phyloP scores from a whole-genome alignment of 2,113 vertebrate genomes.

The Circaetus gallicus region DNA sequence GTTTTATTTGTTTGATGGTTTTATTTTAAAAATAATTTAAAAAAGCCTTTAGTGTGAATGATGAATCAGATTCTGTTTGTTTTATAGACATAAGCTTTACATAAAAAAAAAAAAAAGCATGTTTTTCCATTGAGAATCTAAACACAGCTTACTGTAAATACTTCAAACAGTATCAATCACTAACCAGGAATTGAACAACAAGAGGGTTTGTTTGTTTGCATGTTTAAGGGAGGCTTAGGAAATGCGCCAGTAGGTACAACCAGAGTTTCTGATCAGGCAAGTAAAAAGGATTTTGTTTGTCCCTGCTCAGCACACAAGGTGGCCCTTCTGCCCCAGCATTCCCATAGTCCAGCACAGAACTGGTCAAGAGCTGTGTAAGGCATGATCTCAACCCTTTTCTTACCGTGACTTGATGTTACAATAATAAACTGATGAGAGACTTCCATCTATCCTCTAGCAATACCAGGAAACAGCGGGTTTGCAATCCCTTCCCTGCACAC shows the following conservation, averaged over 20 bases:
- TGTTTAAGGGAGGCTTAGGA: background rate
- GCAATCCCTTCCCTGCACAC: background rate
- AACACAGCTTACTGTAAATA: background rate
- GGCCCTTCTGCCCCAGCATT: background rate
- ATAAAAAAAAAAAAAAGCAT: background rate
- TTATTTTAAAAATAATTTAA: background rate
- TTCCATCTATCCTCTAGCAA: background rate
- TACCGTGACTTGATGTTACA: background rate
- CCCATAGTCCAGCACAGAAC: background rate
- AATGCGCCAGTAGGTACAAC: background rate
- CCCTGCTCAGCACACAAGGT: background rate
- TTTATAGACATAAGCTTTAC: background rate
- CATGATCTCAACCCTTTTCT: background rate
- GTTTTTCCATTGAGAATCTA: background rate
- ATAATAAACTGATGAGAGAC: background rate
- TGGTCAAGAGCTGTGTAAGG: background rate
- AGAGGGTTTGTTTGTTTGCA: background rate
- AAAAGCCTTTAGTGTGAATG: background rate
- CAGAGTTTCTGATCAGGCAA: background rate
- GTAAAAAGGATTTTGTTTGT: background rate
- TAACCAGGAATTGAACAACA: background rate
- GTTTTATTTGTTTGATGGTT: background rate
- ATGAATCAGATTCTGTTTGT: background rate
- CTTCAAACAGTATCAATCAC: background rate
- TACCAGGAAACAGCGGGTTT: background rate